Conservation (phyloP, 2,797 vertebrate species). For the Thunnus albacares region DNA sequence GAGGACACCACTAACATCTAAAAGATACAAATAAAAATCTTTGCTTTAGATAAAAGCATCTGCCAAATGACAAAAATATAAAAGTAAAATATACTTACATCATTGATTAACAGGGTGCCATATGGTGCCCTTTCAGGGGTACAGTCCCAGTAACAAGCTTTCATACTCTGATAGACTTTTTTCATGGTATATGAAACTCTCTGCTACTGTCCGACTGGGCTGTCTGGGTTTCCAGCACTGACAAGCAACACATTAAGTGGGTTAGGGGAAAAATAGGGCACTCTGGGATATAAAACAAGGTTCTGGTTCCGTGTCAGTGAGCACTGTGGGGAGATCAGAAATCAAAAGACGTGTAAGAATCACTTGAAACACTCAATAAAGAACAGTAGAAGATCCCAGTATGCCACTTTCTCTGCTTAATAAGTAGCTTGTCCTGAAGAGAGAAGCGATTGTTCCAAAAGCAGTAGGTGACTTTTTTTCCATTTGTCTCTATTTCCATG, state of each 20-base stretch:
- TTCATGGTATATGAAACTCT: slow-evolving; percentile 13
- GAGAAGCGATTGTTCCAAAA: slow-evolving; percentile 20
- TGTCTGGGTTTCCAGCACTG: slow-evolving; percentile 21
- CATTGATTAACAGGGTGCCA: neutral
- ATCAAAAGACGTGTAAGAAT: slow-evolving; percentile 15
- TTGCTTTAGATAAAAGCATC: neutral
- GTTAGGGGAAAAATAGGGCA: slow-evolving; percentile 58
- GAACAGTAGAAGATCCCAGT: slow-evolving; percentile 13
- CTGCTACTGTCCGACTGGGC: slow-evolving; percentile 5
- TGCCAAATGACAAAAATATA: no score
- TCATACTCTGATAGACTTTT: neutral
- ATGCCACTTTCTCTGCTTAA: slow-evolving; percentile 12
- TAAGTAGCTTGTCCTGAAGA: slow-evolving; percentile 5
- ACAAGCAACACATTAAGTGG: slow-evolving; percentile 45
- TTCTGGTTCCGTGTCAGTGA: slow-evolving; percentile 28
- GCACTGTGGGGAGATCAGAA: slow-evolving; percentile 21
- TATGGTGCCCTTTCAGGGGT: neutral
- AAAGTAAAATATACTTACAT: neutral
- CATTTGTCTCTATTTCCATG: slow-evolving; percentile 53
- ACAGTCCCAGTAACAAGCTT: neutral
- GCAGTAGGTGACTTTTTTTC: slow-evolving; percentile 35
- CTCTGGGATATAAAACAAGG: slow-evolving; percentile 47
- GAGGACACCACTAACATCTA: neutral
- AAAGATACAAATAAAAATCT: neutral
- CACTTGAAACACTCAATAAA: slow-evolving; percentile 11